phyloP scores from a whole-genome alignment of 2,888 invertebrate species.

The Cyrtodaria siliqua region DNA sequence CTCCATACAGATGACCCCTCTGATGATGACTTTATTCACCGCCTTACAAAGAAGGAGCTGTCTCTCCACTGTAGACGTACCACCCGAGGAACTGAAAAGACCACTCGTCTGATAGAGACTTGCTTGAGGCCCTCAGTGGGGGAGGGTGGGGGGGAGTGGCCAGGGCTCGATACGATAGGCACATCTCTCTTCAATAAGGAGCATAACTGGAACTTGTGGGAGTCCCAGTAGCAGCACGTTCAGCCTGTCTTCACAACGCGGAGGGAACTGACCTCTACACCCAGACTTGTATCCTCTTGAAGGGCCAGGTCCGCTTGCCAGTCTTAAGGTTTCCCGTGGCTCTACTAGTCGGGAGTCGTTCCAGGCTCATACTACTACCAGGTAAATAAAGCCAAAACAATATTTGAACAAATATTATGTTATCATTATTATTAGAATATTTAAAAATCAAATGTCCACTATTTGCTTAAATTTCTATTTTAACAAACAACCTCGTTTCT shows the following conservation, averaged over 20 bases:
- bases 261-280: constrained; percentile 55
- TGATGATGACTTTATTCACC: constrained; percentile 28
- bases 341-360: constrained; percentile 61
- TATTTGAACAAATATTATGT: too few species aligned
- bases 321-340: constrained; percentile 55
- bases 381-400: constrained; percentile 19
- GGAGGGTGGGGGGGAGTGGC: too few species aligned
- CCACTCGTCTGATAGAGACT: constrained; percentile 21
- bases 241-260: constrained; percentile 60
- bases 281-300: constrained; percentile 27
- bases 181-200: constrained; percentile 56
- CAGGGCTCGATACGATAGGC: constrained; percentile 44
- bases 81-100: constrained; percentile 57
- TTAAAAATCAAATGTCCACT: too few species aligned
- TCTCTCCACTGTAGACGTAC: constrained; percentile 54
- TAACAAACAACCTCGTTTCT: constrained; percentile 23
- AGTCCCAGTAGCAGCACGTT: constrained; percentile 39
- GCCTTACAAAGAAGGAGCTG: constrained; percentile 52
- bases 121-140: constrained; percentile 34
- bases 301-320: constrained; percentile 39
- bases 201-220: constrained; percentile 29
- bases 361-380: constrained; percentile 55
- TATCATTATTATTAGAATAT: too few species aligned
- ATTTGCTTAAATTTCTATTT: too few species aligned
- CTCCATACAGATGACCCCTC: too few species aligned